Base-by-base conservation (phyloP, 2,888 invertebrate species). In the Vanessa cardui region DNA sequence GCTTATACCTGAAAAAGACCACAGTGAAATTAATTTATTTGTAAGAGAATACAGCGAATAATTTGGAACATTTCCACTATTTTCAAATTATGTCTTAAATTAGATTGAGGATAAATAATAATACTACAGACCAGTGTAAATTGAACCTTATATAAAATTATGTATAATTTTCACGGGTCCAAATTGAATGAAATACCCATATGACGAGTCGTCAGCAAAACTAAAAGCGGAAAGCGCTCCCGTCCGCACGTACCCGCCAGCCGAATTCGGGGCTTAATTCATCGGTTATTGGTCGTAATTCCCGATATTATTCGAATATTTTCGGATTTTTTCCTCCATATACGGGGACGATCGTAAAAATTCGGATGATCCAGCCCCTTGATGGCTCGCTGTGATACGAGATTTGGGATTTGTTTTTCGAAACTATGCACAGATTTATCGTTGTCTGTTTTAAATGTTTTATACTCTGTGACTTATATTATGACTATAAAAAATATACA, bases 331-430 rank as follows among this genome's bases (percentile, higher is more conserved):
- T 84, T 78, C 79, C 78, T 75, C 68, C 52, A 58, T 69, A 68
- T 66, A 73, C 64, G 67, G 52, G 69, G 68, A 60, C 64, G 73
- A 60, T 86, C 90, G 87, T 89, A 90, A 90, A 90, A 86, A 84
- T 81, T 74, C 79, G 86, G 89, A 89, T 90, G 85, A 90, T 86
- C 90, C 82, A 73, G 74, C 83, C 33, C 31, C 26, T 56, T 56
- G 89, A 90, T 89, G 87, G 82, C 82, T 80, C 81, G 79, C 79
- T 54, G 52, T 9, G 89, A 88, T 90, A 88, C 87, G 88, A 88
- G 86, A 84, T 69, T 63, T 59, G 62, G 39, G 66, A 61, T 67
- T 67, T 50, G 64, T 63, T 65, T 63, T 66, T 61, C 47, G 50
- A 64, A 71, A 62, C 66, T 71, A 71, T 62, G 59, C 59, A 64